A percentile compares a stretch with the other conserved stretches of the same genome.
Evolutionary conservation across 2,888 invertebrate genomes (phyloP).

Genomic region (Agrochola macilenta): DNA sequence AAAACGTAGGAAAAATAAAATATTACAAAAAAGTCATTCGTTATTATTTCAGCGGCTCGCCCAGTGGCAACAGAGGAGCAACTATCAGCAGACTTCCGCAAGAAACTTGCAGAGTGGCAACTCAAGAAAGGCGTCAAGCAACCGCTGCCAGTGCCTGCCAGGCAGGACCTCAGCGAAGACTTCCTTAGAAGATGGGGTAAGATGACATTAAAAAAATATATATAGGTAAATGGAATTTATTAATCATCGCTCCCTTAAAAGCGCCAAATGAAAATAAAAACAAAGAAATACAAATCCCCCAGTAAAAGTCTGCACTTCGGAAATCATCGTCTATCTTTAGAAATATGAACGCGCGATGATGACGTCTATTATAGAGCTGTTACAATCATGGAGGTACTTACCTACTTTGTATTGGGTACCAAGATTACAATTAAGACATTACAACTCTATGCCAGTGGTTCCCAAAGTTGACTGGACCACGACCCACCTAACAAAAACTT

Average conservation of each 20-base stretch:
- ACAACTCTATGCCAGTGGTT: background rate
- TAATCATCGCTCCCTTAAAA: background rate
- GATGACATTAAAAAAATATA: constrained; percentile 75
- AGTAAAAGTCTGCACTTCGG: background rate
- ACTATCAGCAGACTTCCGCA: constrained; percentile 94
- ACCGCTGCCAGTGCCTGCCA: constrained; percentile 90
- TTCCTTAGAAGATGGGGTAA: constrained; percentile 95
- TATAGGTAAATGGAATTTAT: background rate
- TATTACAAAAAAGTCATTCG: background rate
- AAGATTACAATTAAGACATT: no score
- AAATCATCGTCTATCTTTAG: background rate
- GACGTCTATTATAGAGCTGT: background rate
- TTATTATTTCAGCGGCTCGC: constrained; percentile 72
- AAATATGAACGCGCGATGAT: background rate
- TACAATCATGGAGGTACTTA: background rate
- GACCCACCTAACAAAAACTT: no score
- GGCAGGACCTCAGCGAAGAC: constrained; percentile 94
- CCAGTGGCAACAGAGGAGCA: constrained; percentile 92
- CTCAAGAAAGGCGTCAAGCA: constrained; percentile 91
- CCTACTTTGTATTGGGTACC: background rate
- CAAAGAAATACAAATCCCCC: background rate
- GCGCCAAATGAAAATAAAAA: background rate
- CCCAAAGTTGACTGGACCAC: no score
- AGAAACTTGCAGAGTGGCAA: constrained; percentile 97
- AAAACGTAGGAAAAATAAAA: background rate